A percentile compares a stretch with the other conserved stretches of the same genome.
phyloP scores from a whole-genome alignment of 1,140 invertebrate species.

The Diorhabda carinulata region DNA sequence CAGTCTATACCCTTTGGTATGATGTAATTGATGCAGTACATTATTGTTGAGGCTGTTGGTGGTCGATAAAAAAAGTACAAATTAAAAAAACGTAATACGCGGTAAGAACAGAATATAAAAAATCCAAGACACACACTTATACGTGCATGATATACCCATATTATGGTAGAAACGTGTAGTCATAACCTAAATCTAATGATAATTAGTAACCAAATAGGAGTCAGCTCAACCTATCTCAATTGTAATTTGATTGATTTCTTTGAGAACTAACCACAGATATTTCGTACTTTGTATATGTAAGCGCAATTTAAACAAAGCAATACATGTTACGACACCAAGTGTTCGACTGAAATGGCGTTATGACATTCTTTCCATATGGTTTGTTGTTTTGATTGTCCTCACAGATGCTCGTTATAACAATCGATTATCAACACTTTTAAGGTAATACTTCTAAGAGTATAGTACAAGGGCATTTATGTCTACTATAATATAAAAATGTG shows the following conservation, averaged over 20 bases:
- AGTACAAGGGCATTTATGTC: too few relatives aligned
- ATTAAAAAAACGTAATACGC: too few relatives aligned
- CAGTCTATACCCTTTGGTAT: too few relatives aligned
- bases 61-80: too few relatives aligned
- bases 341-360: background rate
- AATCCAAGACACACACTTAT: background rate
- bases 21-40: too few relatives aligned
- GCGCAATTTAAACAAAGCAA: background rate
- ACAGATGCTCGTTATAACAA: background rate
- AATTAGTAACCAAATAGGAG: background rate
- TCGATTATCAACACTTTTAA: too few relatives aligned
- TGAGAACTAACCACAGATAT: background rate
- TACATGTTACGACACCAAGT: background rate
- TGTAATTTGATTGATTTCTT: slow-evolving; percentile 3
- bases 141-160: too few relatives aligned
- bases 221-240: background rate
- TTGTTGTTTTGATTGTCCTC: background rate
- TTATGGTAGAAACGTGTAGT: too few relatives aligned
- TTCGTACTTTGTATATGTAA: background rate
- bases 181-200: background rate
- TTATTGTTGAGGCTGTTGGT: too few relatives aligned
- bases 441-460: too few relatives aligned
- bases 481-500: too few relatives aligned
- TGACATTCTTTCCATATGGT: slow-evolving; percentile 2
- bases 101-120: background rate